Evolutionary conservation across 2,113 vertebrate species (phyloP).

Genomic region (Macrotus californicus): DNA sequence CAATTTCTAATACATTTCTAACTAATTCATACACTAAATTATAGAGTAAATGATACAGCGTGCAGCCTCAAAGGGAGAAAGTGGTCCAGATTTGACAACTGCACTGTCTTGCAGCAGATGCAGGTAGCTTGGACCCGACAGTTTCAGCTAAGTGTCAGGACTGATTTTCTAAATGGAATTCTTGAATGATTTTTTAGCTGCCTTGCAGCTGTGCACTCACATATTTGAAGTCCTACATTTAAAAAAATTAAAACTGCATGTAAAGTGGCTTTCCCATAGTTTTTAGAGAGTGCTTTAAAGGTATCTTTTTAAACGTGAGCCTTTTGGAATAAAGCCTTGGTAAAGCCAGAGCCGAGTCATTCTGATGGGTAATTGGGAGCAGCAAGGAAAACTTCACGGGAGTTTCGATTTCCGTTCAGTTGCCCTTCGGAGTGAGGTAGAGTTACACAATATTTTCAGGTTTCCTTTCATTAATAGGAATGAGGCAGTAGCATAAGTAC

Average conservation of each 20-base stretch:
- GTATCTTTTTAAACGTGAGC: neutral
- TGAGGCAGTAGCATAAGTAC: neutral
- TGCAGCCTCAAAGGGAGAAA: neutral
- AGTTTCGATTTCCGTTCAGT: neutral
- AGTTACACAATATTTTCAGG: neutral
- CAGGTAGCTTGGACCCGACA: neutral
- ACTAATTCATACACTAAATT: neutral
- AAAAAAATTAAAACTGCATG: neutral
- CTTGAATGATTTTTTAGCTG: neutral
- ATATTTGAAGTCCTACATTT: neutral
- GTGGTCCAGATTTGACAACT: neutral
- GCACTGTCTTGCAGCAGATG: neutral
- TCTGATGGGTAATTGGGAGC: neutral
- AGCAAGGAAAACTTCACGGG: neutral
- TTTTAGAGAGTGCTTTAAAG: neutral
- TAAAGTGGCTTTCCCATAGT: neutral
- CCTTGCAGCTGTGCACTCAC: neutral
- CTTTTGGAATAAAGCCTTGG: neutral
- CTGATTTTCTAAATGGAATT: neutral
- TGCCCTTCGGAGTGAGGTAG: neutral
- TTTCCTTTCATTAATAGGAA: neutral
- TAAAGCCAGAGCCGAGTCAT: neutral
- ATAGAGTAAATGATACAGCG: neutral
- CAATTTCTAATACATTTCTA: neutral
- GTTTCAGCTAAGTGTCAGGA: neutral